Evolutionary conservation across 2,113 vertebrate species (phyloP).

Genomic region (Aplodontia rufa): DNA sequence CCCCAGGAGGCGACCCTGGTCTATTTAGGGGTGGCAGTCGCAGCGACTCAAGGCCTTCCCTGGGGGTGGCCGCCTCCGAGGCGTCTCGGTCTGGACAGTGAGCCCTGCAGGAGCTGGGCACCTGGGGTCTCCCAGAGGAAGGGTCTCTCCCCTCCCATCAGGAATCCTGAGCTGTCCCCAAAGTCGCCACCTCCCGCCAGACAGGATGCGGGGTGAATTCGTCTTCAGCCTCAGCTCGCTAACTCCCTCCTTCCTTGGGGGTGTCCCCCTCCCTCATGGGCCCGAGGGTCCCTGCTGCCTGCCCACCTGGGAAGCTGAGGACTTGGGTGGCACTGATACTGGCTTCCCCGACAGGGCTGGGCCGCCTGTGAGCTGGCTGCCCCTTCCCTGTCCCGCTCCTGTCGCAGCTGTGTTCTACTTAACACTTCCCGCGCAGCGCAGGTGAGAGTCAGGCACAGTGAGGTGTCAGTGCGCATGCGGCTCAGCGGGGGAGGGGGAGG

Average conservation of each 20-base stretch:
- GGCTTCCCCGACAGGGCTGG: background rate
- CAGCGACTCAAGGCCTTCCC: background rate
- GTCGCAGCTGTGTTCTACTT: constrained; percentile 40
- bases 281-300: background rate
- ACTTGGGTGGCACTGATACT: no score
- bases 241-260: no score
- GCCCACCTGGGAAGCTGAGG: background rate
- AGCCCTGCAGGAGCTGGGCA: background rate
- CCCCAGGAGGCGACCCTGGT: background rate
- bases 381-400: background rate
- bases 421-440: constrained; percentile 12
- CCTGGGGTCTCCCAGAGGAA: background rate
- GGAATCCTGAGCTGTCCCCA: background rate
- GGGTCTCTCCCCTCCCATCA: background rate
- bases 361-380: no score
- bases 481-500: no score
- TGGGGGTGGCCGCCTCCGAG: background rate
- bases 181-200: no score
- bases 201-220: no score
- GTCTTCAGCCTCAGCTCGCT: no score
- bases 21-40: constrained; percentile 19
- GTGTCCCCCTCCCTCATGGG: fast-evolving
- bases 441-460: constrained; percentile 5
- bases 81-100: background rate
- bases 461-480: background rate